Evolutionary conservation across 2,113 vertebrate species (phyloP).

Genomic region (Dicerorhinus sumatrensis): DNA sequence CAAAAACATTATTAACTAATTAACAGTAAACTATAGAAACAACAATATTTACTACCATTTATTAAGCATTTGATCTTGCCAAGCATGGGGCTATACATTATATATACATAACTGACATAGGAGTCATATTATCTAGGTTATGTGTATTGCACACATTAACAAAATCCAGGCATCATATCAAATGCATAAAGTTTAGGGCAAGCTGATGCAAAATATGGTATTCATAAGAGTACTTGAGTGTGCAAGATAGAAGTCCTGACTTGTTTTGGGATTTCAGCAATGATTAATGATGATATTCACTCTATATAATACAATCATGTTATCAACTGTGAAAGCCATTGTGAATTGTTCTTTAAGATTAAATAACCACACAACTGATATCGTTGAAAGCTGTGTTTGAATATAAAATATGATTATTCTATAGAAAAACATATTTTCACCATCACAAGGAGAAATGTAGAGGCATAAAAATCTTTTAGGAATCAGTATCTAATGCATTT

Average conservation of each 20-base stretch:
- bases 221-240: background rate
- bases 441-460: background rate
- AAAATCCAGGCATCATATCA: background rate
- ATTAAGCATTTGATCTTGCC: background rate
- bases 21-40: background rate
- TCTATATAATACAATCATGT: background rate
- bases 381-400: background rate
- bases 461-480: conserved; percentile 26
- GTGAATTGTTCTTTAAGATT: conserved; percentile 1
- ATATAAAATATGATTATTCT: conserved; percentile 38
- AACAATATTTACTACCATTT: background rate
- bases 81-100: background rate
- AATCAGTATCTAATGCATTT: background rate
- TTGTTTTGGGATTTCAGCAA: background rate
- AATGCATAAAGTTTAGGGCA: background rate
- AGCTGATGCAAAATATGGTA: background rate
- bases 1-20: background rate
- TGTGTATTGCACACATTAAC: background rate
- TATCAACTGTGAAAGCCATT: background rate
- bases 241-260: background rate
- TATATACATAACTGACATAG: background rate
- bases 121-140: background rate
- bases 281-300: background rate
- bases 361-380: background rate
- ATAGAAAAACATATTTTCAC: background rate